Evolutionary conservation across 2,797 vertebrate genomes (phyloP).

Genomic region (Lacerta agilis): DNA sequence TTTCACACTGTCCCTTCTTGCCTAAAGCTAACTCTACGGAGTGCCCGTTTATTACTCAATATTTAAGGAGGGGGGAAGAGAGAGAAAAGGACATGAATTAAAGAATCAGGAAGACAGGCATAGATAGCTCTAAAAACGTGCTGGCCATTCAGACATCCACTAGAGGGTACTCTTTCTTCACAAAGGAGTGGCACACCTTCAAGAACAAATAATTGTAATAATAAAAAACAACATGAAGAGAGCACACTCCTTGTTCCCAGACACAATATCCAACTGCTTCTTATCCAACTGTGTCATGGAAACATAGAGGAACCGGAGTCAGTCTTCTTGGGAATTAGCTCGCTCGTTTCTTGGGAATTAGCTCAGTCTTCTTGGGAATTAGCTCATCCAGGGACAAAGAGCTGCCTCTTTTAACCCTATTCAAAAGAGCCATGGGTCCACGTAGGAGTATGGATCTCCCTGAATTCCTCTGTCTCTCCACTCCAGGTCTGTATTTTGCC

Average conservation of each 20-base stretch:
- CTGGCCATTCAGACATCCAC: conserved; percentile 32
- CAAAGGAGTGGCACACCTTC: conserved; percentile 1
- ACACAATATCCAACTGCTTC: accelerated
- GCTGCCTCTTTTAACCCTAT: not conserved
- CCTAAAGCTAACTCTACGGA: not conserved
- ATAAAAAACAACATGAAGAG: not conserved
- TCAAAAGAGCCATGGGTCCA: not conserved
- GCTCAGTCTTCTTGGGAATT: too few relatives aligned
- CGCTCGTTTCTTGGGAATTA: not conserved
- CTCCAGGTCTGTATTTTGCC: not conserved
- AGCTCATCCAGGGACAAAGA: not conserved
- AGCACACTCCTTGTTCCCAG: accelerated
- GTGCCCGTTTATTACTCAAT: not conserved
- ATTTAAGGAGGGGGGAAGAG: not conserved
- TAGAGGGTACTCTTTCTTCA: conserved; percentile 75
- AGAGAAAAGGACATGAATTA: not conserved
- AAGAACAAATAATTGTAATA: not conserved
- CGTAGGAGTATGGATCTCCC: too few relatives aligned
- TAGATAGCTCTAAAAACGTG: not conserved
- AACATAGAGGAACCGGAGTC: not conserved
- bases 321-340: not conserved
- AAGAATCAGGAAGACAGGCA: not conserved
- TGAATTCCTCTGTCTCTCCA: not conserved
- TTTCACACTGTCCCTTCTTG: not conserved
- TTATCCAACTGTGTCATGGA: not conserved